Percentiles rank a stretch among this genome's conserved stretches.
Conservation (phyloP, 2,113 vertebrate genomes). For the Callocephalon fimbriatum region DNA sequence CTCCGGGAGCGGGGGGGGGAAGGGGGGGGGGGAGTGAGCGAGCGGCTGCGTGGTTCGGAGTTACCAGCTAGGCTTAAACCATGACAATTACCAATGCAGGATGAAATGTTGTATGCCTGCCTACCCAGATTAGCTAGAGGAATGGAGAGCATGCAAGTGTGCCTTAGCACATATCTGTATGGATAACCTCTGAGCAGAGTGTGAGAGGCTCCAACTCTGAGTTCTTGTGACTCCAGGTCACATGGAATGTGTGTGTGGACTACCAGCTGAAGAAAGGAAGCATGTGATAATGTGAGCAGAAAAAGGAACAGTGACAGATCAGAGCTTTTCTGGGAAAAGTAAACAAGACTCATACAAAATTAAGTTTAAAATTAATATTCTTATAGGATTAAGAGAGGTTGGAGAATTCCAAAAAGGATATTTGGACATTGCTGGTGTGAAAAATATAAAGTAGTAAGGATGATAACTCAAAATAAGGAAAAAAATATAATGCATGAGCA, state of each 20-base stretch:
- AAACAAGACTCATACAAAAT: background rate
- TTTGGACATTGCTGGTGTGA: background rate
- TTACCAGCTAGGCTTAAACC: too few species aligned
- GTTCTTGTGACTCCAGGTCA: background rate
- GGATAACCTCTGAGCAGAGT: background rate
- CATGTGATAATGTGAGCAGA: background rate
- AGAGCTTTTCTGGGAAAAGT: background rate
- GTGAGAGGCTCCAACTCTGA: background rate
- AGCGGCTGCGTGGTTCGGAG: too few species aligned
- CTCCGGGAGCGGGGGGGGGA: too few species aligned
- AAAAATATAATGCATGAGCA: background rate
- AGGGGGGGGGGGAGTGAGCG: too few species aligned
- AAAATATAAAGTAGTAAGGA: background rate
- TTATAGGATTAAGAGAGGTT: background rate
- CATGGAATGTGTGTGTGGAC: background rate
- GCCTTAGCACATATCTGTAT: accelerated
- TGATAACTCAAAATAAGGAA: background rate
- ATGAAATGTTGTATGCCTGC: background rate
- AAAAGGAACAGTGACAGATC: background rate
- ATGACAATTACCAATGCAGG: background rate
- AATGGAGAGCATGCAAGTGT: background rate
- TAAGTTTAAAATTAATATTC: background rate
- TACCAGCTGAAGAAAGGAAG: background rate
- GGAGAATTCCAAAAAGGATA: background rate
- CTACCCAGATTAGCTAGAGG: background rate